Conservation (phyloP, 2,888 invertebrate species). For the Zonitis immaculata region DNA sequence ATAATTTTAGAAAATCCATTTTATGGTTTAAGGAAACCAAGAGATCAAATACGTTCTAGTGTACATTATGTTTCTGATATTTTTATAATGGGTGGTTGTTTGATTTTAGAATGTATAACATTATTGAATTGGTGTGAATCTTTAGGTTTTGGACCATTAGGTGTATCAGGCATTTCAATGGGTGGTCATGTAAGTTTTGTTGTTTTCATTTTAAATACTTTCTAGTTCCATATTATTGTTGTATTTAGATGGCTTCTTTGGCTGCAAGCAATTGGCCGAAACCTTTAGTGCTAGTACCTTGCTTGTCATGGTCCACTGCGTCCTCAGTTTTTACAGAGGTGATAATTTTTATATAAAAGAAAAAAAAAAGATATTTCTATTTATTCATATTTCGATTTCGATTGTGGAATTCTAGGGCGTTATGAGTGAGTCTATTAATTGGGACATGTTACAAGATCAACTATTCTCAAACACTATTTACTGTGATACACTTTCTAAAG, state of each 20-base stretch:
- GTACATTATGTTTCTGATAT: conserved; percentile 95
- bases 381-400: too few species aligned
- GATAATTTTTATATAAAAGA: conserved; percentile 21
- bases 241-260: conserved; percentile 88
- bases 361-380: too few species aligned
- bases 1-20: conserved; percentile 96
- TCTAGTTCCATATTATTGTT: conserved; percentile 21
- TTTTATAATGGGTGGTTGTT: conserved; percentile 97
- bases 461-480: conserved; percentile 77
- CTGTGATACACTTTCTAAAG: conserved; percentile 78
- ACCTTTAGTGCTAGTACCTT: conserved; percentile 89
- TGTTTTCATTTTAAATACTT: conserved; percentile 1
- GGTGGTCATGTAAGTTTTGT: conserved; percentile 84
- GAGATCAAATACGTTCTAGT: conserved; percentile 81
- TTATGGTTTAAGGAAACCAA: conserved; percentile 85
- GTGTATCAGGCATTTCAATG: conserved; percentile 95
- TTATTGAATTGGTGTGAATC: conserved; percentile 91
- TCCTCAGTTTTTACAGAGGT: conserved; percentile 91
- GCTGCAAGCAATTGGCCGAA: conserved; percentile 96
- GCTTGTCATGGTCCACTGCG: conserved; percentile 96
- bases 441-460: conserved; percentile 86
- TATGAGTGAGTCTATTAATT: conserved; percentile 91
- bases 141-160: conserved; percentile 87
- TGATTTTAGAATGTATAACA: conserved; percentile 88
- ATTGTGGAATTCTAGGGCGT: conserved; percentile 69